phyloP scores from a whole-genome alignment of 2,888 invertebrate species.

The Cabera pusaria region DNA sequence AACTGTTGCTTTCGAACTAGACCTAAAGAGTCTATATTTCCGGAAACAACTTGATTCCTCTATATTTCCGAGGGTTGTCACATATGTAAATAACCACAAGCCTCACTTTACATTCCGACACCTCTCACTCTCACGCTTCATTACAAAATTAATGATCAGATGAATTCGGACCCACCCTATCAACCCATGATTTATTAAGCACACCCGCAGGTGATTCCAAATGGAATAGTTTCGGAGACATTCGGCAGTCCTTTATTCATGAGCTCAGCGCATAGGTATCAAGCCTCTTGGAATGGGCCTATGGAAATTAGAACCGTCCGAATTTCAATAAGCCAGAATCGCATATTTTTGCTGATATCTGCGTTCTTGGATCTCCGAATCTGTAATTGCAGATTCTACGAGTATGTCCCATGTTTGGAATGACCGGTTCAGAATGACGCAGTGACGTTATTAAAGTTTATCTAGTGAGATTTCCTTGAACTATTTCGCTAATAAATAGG shows the following conservation, averaged over 20 bases:
- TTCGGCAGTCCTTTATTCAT: constrained; percentile 43
- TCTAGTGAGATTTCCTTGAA: no score
- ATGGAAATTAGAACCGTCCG: constrained; percentile 40
- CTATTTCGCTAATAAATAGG: no score
- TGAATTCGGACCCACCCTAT: constrained; percentile 15
- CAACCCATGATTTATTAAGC: constrained; percentile 26
- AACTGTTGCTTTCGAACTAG: no score
- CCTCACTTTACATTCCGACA: no score
- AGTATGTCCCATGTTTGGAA: no score
- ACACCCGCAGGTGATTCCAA: constrained; percentile 22
- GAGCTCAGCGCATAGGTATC: constrained; percentile 36
- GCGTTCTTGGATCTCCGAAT: constrained; percentile 1
- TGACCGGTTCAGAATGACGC: no score
- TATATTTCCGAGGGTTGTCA: no score
- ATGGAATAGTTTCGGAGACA: constrained; percentile 34
- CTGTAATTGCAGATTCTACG: constrained; percentile 1
- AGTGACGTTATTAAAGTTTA: no score
- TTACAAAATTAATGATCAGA: constrained; percentile 22
- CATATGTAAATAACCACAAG: no score
- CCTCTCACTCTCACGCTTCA: constrained; percentile 7
- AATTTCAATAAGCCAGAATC: constrained; percentile 36
- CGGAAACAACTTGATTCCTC: no score
- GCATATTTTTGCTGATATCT: constrained; percentile 19
- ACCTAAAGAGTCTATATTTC: no score
- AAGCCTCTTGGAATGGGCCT: constrained; percentile 31